Conservation (phyloP, 2,113 vertebrate genomes). For the Arizona elegans region DNA sequence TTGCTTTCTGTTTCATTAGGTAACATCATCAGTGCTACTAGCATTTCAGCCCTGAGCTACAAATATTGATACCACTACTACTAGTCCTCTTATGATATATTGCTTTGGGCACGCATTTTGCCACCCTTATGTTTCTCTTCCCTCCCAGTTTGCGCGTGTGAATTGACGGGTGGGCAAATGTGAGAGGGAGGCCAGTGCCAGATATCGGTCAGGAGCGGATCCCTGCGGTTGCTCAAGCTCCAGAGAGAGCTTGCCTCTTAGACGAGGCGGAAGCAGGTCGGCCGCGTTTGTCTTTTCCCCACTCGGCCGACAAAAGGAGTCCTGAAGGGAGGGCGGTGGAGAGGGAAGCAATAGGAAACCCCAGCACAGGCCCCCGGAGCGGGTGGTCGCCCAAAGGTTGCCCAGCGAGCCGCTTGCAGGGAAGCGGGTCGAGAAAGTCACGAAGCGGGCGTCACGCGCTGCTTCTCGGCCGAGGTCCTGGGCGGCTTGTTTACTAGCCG, state of each 20-base stretch:
- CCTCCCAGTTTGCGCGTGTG: not conserved
- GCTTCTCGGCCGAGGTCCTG: not conserved
- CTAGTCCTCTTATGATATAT: not conserved
- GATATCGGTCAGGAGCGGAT: not conserved
- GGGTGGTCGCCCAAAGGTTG: not conserved
- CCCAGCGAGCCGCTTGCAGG: not conserved
- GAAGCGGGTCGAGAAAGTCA: not conserved
- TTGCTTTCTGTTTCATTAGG: too few species aligned
- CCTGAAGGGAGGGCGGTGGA: not conserved
- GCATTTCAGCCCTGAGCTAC: too few species aligned
- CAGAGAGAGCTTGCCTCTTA: not conserved
- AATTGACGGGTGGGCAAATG: not conserved
- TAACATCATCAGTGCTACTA: too few species aligned
- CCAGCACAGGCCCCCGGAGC: not conserved
- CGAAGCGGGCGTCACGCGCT: not conserved
- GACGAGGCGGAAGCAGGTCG: not conserved
- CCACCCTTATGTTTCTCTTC: too few species aligned
- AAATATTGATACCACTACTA: not conserved
- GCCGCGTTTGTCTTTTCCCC: not conserved
- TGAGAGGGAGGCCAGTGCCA: not conserved
- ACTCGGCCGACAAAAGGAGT: not conserved
- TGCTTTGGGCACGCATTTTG: not conserved
- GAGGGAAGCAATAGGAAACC: not conserved
- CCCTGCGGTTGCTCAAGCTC: not conserved
- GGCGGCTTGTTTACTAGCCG: not conserved